Evolutionary conservation across 2,797 vertebrate species (phyloP).

Genomic region (Alauda arvensis): DNA sequence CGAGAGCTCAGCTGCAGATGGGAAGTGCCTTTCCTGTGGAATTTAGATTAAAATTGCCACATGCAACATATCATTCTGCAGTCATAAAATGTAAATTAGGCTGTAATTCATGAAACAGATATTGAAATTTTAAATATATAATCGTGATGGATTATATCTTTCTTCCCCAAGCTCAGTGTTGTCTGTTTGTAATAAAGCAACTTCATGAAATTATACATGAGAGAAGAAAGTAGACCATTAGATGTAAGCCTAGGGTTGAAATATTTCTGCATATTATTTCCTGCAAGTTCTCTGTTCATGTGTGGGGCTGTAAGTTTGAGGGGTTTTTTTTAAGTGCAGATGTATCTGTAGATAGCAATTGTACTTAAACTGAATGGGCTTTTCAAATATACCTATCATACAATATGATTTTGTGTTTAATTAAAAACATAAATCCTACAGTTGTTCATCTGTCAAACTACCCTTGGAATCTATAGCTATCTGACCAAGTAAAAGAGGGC

Average conservation of each 20-base stretch:
- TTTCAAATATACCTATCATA: neutral
- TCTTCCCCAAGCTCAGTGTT: neutral
- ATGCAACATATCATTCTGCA: neutral
- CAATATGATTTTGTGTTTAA: neutral
- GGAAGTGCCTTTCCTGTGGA: slow-evolving; percentile 68
- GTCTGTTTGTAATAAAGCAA: neutral
- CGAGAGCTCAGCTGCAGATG: slow-evolving; percentile 42
- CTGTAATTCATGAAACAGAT: neutral
- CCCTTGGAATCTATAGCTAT: neutral
- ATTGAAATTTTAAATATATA: neutral
- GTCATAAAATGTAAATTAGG: neutral
- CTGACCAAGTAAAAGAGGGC: neutral
- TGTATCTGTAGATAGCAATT: neutral
- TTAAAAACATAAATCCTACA: neutral
- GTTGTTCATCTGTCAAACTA: neutral
- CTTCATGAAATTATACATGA: neutral
- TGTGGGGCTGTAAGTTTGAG: neutral
- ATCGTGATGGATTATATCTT: neutral
- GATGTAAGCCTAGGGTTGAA: neutral
- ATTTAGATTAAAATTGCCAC: slow-evolving; percentile 58
- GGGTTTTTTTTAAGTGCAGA: neutral
- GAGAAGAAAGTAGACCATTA: neutral
- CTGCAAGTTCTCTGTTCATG: neutral
- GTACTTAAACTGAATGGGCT: neutral
- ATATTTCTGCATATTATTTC: slow-evolving; percentile 7